Percentiles rank a stretch among this genome's conserved stretches.
These are phyloP conservation scores for Callospermophilus lateralis DNA, from an alignment of 2,113 vertebrate genomes.

Conservation along the genomic window DNA sequence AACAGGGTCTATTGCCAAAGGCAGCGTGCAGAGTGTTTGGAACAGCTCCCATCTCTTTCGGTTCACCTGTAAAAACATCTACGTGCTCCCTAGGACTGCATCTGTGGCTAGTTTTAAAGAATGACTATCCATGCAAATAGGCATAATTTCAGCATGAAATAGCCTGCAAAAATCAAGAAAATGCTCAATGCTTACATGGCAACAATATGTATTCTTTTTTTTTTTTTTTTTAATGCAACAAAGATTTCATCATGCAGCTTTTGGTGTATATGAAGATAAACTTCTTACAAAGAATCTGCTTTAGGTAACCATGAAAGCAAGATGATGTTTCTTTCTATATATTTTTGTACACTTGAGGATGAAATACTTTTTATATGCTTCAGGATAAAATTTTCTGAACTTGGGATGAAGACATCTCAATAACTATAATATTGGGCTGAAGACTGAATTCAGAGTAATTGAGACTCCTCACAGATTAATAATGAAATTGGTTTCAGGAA, in stretches of 20 bases:
- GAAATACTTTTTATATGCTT: slow-evolving; percentile 76
- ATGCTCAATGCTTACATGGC: slow-evolving; percentile 84
- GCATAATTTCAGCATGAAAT: slow-evolving; percentile 91
- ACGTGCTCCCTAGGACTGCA: slow-evolving; percentile 91
- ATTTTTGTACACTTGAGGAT: slow-evolving; percentile 67
- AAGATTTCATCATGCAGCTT: slow-evolving; percentile 74
- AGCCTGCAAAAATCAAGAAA: slow-evolving; percentile 89
- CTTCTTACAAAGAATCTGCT: slow-evolving; percentile 77
- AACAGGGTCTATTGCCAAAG: slow-evolving; percentile 92
- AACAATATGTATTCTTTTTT: slow-evolving; percentile 44
- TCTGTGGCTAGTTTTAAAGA: slow-evolving; percentile 93
- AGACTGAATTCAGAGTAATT: slow-evolving; percentile 47
- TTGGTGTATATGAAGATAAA: slow-evolving; percentile 62
- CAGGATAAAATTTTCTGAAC: slow-evolving; percentile 64
- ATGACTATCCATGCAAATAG: slow-evolving; percentile 93
- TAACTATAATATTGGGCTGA: slow-evolving; percentile 9
- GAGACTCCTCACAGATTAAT: not conserved
- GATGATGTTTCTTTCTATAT: slow-evolving; percentile 64
- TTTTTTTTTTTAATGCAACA: not conserved
- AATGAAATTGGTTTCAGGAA: slow-evolving; percentile 45
- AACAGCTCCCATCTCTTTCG: slow-evolving; percentile 92
- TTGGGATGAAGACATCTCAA: slow-evolving; percentile 64
- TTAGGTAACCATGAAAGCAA: slow-evolving; percentile 70
- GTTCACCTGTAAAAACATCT: slow-evolving; percentile 96
- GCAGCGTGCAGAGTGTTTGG: slow-evolving; percentile 91